Conservation (phyloP, 2,113 vertebrate species). For the Dicaeum eximium region DNA sequence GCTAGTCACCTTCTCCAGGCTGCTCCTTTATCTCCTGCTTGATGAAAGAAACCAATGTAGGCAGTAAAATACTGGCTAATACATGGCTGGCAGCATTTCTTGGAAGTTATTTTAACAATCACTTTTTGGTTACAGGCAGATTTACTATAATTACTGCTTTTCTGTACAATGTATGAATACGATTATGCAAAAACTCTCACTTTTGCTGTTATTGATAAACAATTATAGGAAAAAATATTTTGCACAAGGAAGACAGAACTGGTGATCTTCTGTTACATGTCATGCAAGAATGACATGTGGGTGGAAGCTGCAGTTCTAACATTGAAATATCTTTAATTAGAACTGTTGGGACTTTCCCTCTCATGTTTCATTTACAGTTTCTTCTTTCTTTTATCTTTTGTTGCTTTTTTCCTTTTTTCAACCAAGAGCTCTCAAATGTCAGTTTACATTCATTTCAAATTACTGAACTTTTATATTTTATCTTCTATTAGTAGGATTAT, state of each 20-base stretch:
- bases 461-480: not conserved
- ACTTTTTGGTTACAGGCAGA: not conserved
- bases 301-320: slow-evolving; percentile 16
- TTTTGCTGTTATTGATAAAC: slow-evolving; percentile 20
- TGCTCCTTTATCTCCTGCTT: not conserved
- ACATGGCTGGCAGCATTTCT: not conserved
- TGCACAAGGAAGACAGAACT: slow-evolving; percentile 1
- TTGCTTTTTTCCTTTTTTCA: not conserved
- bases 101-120: not conserved
- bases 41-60: not conserved
- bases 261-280: slow-evolving; percentile 31
- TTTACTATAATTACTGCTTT: not conserved
- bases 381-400: not conserved
- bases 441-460: not conserved
- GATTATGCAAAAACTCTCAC: not conserved
- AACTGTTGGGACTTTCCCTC: slow-evolving; percentile 33
- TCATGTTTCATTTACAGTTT: slow-evolving; percentile 2
- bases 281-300: slow-evolving; percentile 43
- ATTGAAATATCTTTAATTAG: slow-evolving; percentile 12
- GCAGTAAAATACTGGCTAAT: not conserved
- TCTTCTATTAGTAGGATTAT: not conserved
- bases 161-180: not conserved
- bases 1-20: slow-evolving; percentile 16
- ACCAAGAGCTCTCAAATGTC: not conserved
- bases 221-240: slow-evolving; percentile 4